Evolutionary conservation across 2,888 invertebrate genomes (phyloP).

Genomic region (Eilema caniola): DNA sequence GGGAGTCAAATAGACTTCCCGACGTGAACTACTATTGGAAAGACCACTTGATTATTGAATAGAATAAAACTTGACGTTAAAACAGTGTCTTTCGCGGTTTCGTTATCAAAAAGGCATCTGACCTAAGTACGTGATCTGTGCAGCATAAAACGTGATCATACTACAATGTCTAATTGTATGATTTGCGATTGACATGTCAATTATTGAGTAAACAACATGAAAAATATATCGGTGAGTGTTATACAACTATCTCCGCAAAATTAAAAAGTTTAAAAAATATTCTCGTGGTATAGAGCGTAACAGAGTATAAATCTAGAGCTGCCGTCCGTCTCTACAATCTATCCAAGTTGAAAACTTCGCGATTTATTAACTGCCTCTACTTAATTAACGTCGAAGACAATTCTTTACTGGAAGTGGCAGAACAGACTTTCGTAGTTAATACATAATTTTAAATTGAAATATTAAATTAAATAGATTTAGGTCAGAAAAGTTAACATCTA

Average conservation of each 20-base stretch:
- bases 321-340: conserved; percentile 33
- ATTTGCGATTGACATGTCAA: too few relatives aligned
- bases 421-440: background rate
- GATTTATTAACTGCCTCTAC: conserved; percentile 58
- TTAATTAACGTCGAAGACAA: conserved; percentile 51
- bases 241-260: too few relatives aligned
- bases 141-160: background rate
- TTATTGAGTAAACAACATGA: too few relatives aligned
- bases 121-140: background rate
- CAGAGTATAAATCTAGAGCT: conserved; percentile 33
- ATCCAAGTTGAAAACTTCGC: conserved; percentile 46
- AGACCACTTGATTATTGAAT: too few relatives aligned
- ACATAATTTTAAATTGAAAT: background rate
- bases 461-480: too few relatives aligned
- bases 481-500: too few relatives aligned
- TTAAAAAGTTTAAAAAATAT: conserved; percentile 13
- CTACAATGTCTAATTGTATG: too few relatives aligned
- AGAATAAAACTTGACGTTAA: too few relatives aligned
- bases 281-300: conserved; percentile 18
- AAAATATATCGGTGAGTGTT: too few relatives aligned
- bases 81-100: background rate
- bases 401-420: conserved; percentile 34
- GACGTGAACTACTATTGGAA: too few relatives aligned
- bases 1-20: too few relatives aligned
- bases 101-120: background rate